Conservation (phyloP, 1,140 invertebrate genomes). For the Scaptomyza pallida region DNA sequence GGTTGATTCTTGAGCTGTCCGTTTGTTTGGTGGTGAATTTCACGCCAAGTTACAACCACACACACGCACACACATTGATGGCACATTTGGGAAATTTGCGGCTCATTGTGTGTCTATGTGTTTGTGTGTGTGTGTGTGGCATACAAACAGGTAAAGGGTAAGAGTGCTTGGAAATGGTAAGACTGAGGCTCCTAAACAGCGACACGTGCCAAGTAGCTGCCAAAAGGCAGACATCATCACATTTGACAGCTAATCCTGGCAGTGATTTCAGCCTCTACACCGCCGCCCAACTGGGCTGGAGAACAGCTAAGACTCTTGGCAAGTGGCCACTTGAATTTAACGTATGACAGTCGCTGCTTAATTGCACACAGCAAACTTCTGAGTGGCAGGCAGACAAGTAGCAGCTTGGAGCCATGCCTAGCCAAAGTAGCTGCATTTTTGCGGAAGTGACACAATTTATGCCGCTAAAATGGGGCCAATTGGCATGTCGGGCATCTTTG, state of each 20-base stretch:
- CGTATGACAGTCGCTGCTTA: constrained; percentile 75
- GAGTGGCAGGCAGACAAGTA: not conserved
- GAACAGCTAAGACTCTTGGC: constrained; percentile 31
- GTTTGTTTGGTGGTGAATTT: constrained; percentile 49
- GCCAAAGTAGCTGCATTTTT: constrained; percentile 5
- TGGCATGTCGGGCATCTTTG: constrained; percentile 18
- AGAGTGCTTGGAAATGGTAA: too few relatives aligned
- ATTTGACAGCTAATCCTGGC: constrained; percentile 71
- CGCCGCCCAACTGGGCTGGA: not conserved
- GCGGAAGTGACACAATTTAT: constrained; percentile 75
- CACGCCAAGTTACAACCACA: not conserved
- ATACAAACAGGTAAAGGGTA: constrained; percentile 32
- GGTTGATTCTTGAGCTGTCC: constrained; percentile 40
- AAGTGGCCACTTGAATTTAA: constrained; percentile 73
- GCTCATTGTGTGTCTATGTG: constrained; percentile 6
- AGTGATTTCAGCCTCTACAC: constrained; percentile 48
- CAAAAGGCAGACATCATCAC: constrained; percentile 64
- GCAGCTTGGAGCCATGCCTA: not conserved
- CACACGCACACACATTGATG: constrained; percentile 42
- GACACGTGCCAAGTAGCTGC: constrained; percentile 79
- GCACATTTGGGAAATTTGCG: constrained; percentile 44
- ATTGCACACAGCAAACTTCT: constrained; percentile 55
- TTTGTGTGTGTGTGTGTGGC: not conserved
- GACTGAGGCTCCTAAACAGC: constrained; percentile 46
- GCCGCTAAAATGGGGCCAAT: constrained; percentile 53